These are phyloP conservation scores for Tribolium freemani DNA, from an alignment of 2,888 invertebrate genomes.

Conservation along the genomic window DNA sequence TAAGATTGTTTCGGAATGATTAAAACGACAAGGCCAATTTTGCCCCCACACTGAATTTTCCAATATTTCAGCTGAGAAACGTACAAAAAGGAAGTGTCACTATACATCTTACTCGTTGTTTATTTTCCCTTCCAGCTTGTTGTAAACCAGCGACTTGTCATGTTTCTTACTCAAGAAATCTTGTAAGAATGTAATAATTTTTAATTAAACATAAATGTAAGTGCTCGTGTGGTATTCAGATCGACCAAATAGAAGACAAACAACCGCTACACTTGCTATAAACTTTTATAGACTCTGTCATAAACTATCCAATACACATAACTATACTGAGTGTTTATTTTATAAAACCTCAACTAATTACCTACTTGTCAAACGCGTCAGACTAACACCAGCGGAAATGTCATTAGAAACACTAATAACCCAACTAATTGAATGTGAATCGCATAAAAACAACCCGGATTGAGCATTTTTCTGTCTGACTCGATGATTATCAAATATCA, in stretches of 20 bases:
- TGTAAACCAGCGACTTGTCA: conserved; percentile 1
- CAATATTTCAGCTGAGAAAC: too few species aligned
- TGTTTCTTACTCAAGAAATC: not conserved
- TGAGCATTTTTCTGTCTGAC: not conserved
- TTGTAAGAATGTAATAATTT: not conserved
- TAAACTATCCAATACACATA: not conserved
- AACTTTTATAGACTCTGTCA: not conserved
- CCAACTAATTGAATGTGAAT: not conserved
- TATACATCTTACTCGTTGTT: not conserved
- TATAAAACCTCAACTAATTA: not conserved
- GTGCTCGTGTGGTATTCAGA: not conserved
- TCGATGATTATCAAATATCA: not conserved
- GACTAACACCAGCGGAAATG: not conserved
- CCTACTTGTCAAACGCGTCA: not conserved
- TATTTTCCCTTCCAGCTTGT: not conserved
- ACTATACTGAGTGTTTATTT: not conserved
- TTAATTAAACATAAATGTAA: conserved; percentile 2
- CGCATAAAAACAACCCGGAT: not conserved
- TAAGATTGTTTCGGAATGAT: conserved; percentile 9
- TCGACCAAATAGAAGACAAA: not conserved
- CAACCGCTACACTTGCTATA: not conserved
- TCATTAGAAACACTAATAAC: not conserved
- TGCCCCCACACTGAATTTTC: not conserved
- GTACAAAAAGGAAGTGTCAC: not conserved
- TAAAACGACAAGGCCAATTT: not conserved